Percentiles rank a stretch among this genome's conserved stretches.
Conservation (phyloP, 1,140 invertebrate species). For the Tetramorium alpestre region DNA sequence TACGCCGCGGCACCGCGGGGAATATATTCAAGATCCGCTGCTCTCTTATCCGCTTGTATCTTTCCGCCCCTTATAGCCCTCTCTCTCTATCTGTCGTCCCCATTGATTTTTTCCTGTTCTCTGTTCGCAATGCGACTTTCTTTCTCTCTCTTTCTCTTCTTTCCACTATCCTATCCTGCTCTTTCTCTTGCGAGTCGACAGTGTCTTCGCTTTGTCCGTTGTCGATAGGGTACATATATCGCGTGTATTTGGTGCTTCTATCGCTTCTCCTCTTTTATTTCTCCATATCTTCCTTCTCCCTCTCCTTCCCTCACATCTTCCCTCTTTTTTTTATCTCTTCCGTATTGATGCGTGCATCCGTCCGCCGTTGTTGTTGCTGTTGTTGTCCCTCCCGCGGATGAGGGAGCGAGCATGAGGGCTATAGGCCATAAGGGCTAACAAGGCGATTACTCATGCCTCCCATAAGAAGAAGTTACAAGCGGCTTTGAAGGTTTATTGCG, state of each 20-base stretch:
- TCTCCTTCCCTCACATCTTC: conserved; percentile 2
- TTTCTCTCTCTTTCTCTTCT: neutral
- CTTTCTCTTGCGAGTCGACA: conserved; percentile 67
- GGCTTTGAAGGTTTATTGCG: conserved; percentile 84
- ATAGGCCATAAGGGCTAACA: conserved; percentile 85
- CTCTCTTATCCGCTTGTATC: conserved; percentile 46
- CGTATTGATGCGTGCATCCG: conserved; percentile 63
- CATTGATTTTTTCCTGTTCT: conserved; percentile 64
- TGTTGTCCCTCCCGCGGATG: conserved; percentile 66
- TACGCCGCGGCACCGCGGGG: neutral
- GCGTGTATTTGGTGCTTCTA: conserved; percentile 77
- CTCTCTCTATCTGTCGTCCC: conserved; percentile 39
- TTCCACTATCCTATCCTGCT: conserved; percentile 58
- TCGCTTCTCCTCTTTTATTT: conserved; percentile 44
- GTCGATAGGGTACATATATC: conserved; percentile 80
- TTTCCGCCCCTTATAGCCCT: conserved; percentile 7
- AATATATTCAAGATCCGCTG: conserved; percentile 15
- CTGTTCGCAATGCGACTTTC: conserved; percentile 54
- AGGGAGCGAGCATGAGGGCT: conserved; percentile 79
- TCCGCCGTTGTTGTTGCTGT: conserved; percentile 67
- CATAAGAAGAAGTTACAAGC: conserved; percentile 85
- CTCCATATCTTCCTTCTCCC: neutral
- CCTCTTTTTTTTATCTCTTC: conserved; percentile 45
- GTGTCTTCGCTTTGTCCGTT: conserved; percentile 76
- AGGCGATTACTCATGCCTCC: conserved; percentile 85